phyloP scores from a whole-genome alignment of 2,113 vertebrate species.

The Dicerorhinus sumatrensis region DNA sequence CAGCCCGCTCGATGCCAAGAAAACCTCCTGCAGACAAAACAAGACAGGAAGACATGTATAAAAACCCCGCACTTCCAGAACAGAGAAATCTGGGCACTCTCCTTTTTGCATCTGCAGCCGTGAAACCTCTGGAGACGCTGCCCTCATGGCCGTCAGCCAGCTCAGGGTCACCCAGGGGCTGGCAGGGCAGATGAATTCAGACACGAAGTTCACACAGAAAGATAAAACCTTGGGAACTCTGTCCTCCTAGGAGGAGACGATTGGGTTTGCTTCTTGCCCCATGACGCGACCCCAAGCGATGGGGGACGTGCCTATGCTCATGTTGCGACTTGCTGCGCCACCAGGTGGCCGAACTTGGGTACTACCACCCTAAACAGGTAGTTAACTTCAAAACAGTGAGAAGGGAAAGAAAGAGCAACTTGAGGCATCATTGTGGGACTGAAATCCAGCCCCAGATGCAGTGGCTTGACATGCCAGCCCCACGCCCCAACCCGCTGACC shows the following conservation, averaged over 20 bases:
- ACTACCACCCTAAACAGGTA: neutral
- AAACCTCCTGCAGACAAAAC: neutral
- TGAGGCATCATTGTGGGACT: too few species aligned
- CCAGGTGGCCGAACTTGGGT: neutral
- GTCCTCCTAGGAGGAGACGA: neutral
- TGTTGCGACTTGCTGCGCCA: neutral
- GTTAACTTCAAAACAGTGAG: rapidly evolving
- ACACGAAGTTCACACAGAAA: neutral
- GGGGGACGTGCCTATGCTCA: too few species aligned
- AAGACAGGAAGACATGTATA: rapidly evolving
- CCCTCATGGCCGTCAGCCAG: neutral
- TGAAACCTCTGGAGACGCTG: neutral
- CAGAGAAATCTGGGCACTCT: rapidly evolving
- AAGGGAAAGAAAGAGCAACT: neutral
- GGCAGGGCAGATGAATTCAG: rapidly evolving
- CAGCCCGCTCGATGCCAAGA: neutral
- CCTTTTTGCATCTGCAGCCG: neutral
- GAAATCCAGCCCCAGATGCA: rapidly evolving
- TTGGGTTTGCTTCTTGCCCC: too few species aligned
- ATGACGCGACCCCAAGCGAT: too few species aligned
- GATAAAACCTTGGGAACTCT: neutral
- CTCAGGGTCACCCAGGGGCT: rapidly evolving
- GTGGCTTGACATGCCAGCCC: neutral
- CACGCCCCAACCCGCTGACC: neutral
- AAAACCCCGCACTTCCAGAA: rapidly evolving